Evolutionary conservation across 2,113 vertebrate species (phyloP).

Genomic region (Campylomormyrus tamandua): DNA sequence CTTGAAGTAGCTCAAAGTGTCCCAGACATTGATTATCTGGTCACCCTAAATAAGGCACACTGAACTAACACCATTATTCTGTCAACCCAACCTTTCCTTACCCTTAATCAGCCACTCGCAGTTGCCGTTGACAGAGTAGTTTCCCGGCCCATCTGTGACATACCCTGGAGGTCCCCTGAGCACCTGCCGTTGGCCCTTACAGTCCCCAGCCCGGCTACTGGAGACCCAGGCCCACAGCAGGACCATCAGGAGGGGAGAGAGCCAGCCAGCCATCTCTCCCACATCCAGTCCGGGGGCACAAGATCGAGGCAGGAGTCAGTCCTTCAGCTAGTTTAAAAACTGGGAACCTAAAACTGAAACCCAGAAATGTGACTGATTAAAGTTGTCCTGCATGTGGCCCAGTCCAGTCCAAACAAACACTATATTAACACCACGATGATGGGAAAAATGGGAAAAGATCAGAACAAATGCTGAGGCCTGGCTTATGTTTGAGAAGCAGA

Average conservation of each 20-base stretch:
- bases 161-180: conserved; percentile 71
- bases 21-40: background rate
- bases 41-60: background rate
- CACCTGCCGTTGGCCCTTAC: conserved; percentile 80
- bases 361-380: background rate
- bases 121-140: conserved; percentile 89
- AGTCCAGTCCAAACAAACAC: background rate
- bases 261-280: conserved; percentile 52
- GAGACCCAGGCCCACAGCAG: conserved; percentile 41
- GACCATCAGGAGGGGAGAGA: conserved; percentile 48
- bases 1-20: background rate
- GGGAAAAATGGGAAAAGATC: background rate
- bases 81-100: conserved; percentile 39
- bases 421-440: background rate
- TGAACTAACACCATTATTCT: background rate
- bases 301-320: background rate
- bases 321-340: conserved; percentile 15
- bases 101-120: conserved; percentile 93
- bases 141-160: conserved; percentile 82
- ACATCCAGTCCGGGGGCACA: conserved; percentile 30
- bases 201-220: conserved; percentile 64
- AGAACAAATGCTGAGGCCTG: background rate
- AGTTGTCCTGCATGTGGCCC: background rate
- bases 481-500: background rate
- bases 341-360: conserved; percentile 8